Conservation (phyloP, 2,797 vertebrate genomes). For the Manis pentadactyla region DNA sequence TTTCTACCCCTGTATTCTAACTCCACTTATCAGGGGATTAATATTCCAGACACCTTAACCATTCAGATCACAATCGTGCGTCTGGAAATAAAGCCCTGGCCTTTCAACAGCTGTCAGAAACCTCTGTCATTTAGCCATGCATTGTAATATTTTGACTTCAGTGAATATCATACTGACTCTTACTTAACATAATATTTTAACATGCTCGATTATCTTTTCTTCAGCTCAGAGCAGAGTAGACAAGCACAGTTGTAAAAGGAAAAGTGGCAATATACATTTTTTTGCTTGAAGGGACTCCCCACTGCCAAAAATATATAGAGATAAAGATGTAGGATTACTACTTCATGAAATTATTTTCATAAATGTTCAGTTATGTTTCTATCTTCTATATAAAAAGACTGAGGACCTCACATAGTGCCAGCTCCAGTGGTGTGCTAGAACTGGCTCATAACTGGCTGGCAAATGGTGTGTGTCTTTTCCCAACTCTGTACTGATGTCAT, state of each 20-base stretch:
- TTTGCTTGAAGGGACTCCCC: background rate
- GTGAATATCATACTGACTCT: background rate
- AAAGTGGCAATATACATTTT: background rate
- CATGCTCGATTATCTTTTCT: background rate
- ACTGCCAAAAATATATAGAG: background rate
- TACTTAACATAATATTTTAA: background rate
- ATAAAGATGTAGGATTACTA: background rate
- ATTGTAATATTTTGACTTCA: background rate
- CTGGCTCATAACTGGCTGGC: background rate
- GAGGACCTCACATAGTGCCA: background rate
- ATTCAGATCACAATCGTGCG: background rate
- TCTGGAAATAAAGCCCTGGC: background rate
- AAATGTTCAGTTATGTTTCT: background rate
- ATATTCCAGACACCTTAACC: background rate
- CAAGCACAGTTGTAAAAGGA: background rate
- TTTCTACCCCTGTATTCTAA: background rate
- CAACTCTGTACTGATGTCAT: background rate
- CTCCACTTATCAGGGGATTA: background rate
- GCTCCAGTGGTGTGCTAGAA: background rate
- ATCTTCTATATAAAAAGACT: background rate
- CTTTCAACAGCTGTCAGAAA: background rate
- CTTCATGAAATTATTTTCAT: conserved; percentile 26
- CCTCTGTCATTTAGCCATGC: background rate
- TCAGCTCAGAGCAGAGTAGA: background rate
- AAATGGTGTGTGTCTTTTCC: background rate